Evolutionary conservation across 2,797 vertebrate species (phyloP).

Genomic region (Lemur catta): DNA sequence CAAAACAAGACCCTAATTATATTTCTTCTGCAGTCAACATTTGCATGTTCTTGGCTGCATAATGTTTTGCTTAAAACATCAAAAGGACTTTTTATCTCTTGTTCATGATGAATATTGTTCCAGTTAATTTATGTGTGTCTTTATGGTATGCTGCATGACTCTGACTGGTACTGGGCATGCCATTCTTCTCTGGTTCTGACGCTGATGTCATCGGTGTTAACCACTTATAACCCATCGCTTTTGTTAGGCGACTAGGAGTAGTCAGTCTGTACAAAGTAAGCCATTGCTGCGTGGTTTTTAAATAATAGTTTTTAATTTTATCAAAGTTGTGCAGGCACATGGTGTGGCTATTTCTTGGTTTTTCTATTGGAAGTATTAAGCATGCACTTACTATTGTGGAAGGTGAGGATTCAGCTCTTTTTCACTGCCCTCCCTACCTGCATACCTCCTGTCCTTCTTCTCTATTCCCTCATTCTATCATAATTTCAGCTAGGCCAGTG

Average conservation of each 20-base stretch:
- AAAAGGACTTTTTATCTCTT: slow-evolving; percentile 60
- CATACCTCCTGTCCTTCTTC: background rate
- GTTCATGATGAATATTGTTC: background rate
- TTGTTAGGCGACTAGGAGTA: background rate
- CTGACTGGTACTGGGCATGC: slow-evolving; percentile 4
- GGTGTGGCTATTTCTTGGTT: background rate
- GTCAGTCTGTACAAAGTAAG: background rate
- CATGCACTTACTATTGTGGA: background rate
- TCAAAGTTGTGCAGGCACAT: background rate
- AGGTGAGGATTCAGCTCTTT: background rate
- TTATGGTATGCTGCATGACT: background rate
- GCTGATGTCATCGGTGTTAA: slow-evolving; percentile 6
- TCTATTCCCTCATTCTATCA: background rate
- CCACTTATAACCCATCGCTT: background rate
- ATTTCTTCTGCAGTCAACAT: background rate
- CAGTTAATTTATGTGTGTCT: slow-evolving; percentile 27
- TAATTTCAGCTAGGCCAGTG: background rate
- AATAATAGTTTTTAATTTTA: slow-evolving; percentile 33
- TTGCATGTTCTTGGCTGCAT: slow-evolving; percentile 35
- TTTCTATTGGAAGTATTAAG: background rate
- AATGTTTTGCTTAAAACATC: slow-evolving; percentile 52
- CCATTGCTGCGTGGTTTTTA: background rate
- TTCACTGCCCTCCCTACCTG: background rate
- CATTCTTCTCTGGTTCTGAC: slow-evolving; percentile 23
- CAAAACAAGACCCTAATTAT: slow-evolving; percentile 52